phyloP scores from a whole-genome alignment of 2,113 vertebrate genomes.

The Thryonomys swinderianus region DNA sequence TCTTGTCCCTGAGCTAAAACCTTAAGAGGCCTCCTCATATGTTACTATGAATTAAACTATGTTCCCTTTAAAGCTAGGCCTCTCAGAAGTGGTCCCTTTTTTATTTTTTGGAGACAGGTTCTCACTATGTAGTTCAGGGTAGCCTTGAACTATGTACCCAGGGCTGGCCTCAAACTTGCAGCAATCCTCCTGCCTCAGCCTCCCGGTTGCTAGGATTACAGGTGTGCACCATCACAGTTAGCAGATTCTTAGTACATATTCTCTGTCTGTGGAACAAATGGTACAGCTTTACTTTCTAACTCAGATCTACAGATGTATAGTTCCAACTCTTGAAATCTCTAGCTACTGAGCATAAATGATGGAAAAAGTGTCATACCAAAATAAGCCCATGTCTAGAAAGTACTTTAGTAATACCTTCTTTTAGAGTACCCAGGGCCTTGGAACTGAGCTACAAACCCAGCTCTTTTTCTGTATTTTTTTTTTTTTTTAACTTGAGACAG shows the following conservation, averaged over 20 bases:
- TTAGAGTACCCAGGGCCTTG: no score
- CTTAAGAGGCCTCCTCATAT: not conserved
- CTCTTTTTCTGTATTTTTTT: not conserved
- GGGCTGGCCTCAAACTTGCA: not conserved
- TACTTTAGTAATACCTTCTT: not conserved
- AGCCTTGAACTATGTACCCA: not conserved
- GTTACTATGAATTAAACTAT: conserved; percentile 39
- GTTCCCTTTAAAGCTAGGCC: not conserved
- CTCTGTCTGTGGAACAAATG: not conserved
- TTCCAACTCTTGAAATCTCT: not conserved
- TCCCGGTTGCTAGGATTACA: not conserved
- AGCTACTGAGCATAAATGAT: not conserved
- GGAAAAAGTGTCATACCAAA: not conserved
- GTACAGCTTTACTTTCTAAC: not conserved
- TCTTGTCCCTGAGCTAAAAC: not conserved
- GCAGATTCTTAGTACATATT: not conserved
- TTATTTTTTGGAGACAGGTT: not conserved
- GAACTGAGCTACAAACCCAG: not conserved
- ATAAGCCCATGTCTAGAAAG: not conserved
- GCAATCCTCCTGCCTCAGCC: not conserved
- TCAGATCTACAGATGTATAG: not conserved
- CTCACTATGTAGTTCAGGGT: not conserved
- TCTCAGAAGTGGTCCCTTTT: not conserved
- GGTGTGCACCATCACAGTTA: not conserved
- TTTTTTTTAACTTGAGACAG: not conserved